phyloP scores from a whole-genome alignment of 2,113 vertebrate species.

The Hirundichthys speculiger region DNA sequence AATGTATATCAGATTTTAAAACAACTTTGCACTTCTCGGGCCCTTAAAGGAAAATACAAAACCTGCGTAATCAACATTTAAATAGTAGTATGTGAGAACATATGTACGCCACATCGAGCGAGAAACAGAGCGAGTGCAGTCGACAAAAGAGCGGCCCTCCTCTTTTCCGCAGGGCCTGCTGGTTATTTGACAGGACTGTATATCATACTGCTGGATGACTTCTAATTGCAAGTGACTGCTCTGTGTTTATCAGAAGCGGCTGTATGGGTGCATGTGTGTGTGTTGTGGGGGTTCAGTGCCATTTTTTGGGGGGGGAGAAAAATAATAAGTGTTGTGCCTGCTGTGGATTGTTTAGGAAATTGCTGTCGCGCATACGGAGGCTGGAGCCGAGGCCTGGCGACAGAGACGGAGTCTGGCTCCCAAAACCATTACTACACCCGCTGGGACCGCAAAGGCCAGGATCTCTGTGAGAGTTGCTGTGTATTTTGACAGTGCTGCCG shows the following conservation, averaged over 20 bases:
- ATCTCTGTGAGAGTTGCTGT: constrained; percentile 32
- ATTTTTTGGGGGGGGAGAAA: constrained; percentile 86
- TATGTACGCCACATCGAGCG: too few species aligned
- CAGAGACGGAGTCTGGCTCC: constrained; percentile 66
- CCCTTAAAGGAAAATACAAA: background rate
- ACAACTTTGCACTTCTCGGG: background rate
- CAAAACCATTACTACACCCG: constrained; percentile 48
- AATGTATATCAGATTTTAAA: constrained; percentile 10
- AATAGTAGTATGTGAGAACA: too few species aligned
- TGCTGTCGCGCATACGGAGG: constrained; percentile 80
- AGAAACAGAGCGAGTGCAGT: constrained; percentile 10
- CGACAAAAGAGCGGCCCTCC: constrained; percentile 13
- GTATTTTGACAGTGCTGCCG: constrained; percentile 46
- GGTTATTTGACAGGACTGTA: constrained; percentile 63
- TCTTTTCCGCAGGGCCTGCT: constrained; percentile 25
- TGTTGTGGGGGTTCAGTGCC: constrained; percentile 68
- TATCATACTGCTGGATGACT: constrained; percentile 63
- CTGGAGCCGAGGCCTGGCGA: constrained; percentile 81
- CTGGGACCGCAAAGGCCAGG: constrained; percentile 51
- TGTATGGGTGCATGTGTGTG: constrained; percentile 10
- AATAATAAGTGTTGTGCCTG: constrained; percentile 82
- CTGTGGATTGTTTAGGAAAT: constrained; percentile 91
- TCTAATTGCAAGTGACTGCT: constrained; percentile 67
- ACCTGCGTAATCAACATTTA: background rate
- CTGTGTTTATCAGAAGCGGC: constrained; percentile 54